Evolutionary conservation across 2,888 invertebrate genomes (phyloP).

Genomic region (Stenurella melanura): DNA sequence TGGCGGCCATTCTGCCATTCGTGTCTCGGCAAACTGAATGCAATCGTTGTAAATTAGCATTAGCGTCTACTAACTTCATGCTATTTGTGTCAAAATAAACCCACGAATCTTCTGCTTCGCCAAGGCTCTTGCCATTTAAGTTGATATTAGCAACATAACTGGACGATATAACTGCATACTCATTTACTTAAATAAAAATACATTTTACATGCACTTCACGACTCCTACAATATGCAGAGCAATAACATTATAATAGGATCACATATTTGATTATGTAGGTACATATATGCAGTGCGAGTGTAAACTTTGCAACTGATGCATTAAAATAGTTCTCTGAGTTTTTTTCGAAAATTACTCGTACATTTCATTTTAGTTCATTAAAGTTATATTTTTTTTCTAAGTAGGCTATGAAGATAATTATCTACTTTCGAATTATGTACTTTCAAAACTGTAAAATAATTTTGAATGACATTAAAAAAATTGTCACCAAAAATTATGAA

Average conservation of each 20-base stretch:
- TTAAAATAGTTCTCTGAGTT: too few species aligned
- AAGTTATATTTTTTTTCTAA: too few species aligned
- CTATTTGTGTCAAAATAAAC: slow-evolving; percentile 72
- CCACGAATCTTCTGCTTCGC: slow-evolving; percentile 64
- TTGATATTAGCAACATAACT: slow-evolving; percentile 52
- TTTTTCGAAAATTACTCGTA: too few species aligned
- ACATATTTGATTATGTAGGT: neutral
- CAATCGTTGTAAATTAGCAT: slow-evolving; percentile 73
- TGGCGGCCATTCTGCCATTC: slow-evolving; percentile 65
- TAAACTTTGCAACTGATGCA: neutral
- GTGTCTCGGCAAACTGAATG: slow-evolving; percentile 68
- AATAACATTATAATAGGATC: slow-evolving; percentile 52
- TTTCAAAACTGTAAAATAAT: too few species aligned
- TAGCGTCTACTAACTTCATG: slow-evolving; percentile 72
- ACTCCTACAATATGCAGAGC: slow-evolving; percentile 44
- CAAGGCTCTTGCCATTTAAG: slow-evolving; percentile 52
- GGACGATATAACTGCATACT: slow-evolving; percentile 55
- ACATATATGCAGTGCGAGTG: neutral
- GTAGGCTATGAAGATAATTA: too few species aligned
- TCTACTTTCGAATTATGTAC: too few species aligned
- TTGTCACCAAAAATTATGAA: too few species aligned
- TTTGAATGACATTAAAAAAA: too few species aligned
- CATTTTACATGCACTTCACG: slow-evolving; percentile 47
- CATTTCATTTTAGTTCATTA: too few species aligned
- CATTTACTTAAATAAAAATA: slow-evolving; percentile 56